phyloP scores from a whole-genome alignment of 1,140 invertebrate genomes.

The Cephus cinctus region DNA sequence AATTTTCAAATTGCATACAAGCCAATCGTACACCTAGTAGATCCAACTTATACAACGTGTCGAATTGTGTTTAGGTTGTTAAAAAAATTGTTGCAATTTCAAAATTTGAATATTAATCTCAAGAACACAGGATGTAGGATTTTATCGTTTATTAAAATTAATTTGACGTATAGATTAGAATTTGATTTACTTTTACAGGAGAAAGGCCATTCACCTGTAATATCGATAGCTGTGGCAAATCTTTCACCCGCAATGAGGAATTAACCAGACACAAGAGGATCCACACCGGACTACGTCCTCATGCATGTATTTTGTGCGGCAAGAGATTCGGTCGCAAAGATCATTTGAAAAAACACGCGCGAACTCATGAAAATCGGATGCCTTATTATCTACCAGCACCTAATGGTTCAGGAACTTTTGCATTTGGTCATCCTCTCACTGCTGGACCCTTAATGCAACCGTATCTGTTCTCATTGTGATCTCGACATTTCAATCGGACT shows the following conservation, averaged over 20 bases:
- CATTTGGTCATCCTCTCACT: constrained; percentile 15
- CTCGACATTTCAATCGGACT: too few relatives aligned
- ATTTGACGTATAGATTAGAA: too few relatives aligned
- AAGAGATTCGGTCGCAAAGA: constrained; percentile 90
- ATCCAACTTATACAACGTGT: too few relatives aligned
- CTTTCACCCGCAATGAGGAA: constrained; percentile 92
- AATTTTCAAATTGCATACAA: too few relatives aligned
- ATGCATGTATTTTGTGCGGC: constrained; percentile 74
- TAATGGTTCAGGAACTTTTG: constrained; percentile 22
- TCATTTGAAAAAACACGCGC: constrained; percentile 80
- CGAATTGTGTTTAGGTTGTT: too few relatives aligned
- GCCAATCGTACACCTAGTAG: too few relatives aligned
- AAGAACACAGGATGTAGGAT: too few relatives aligned
- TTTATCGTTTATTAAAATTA: too few relatives aligned
- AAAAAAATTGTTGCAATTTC: too few relatives aligned
- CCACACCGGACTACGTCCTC: constrained; percentile 81
- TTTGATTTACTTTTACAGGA: constrained; percentile 60
- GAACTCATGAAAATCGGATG: constrained; percentile 62
- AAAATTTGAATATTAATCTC: too few relatives aligned
- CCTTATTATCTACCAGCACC: constrained; percentile 22
- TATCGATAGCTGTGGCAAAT: constrained; percentile 78
- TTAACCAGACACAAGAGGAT: constrained; percentile 88
- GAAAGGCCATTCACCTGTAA: constrained; percentile 87
- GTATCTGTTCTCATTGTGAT: background rate
- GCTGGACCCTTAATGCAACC: background rate